Evolutionary conservation across 2,888 invertebrate species (phyloP).

Genomic region (Danaus chrysippus): DNA sequence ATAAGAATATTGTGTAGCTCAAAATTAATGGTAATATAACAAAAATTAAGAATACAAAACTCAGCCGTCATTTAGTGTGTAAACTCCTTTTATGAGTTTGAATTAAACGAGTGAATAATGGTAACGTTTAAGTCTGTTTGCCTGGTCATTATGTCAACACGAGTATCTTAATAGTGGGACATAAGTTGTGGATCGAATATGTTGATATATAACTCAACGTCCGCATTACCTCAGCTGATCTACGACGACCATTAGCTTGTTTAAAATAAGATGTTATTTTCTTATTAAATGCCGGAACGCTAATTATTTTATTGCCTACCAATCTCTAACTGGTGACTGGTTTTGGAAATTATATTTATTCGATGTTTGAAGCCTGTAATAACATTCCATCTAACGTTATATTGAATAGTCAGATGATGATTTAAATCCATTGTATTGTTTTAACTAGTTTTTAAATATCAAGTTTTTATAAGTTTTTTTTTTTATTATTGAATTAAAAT

Average conservation of each 20-base stretch:
- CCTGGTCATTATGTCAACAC: conserved; percentile 71
- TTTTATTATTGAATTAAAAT: too few relatives aligned
- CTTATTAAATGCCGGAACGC: conserved; percentile 63
- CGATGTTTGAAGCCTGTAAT: too few relatives aligned
- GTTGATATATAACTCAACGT: conserved; percentile 71
- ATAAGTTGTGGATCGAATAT: conserved; percentile 73
- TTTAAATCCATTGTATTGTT: too few relatives aligned
- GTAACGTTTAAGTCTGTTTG: conserved; percentile 62
- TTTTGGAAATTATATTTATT: conserved; percentile 32
- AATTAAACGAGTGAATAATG: conserved; percentile 48
- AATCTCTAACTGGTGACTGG: conserved; percentile 51
- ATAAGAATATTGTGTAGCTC: too few relatives aligned
- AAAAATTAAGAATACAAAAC: background rate
- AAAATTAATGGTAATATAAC: too few relatives aligned
- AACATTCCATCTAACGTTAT: too few relatives aligned
- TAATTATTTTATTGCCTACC: conserved; percentile 75
- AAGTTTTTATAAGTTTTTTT: too few relatives aligned
- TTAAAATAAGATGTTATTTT: conserved; percentile 72
- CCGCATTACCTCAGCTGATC: conserved; percentile 74
- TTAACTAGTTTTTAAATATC: too few relatives aligned
- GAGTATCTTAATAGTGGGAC: conserved; percentile 64
- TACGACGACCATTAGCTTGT: conserved; percentile 72
- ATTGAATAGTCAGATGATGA: too few relatives aligned
- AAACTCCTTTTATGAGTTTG: conserved; percentile 23
- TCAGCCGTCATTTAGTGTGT: conserved; percentile 9